Evolutionary conservation across 1,140 invertebrate genomes (phyloP), one percentile per base, ranked within the genome.

Genomic region (Ips nitidus): DNA sequence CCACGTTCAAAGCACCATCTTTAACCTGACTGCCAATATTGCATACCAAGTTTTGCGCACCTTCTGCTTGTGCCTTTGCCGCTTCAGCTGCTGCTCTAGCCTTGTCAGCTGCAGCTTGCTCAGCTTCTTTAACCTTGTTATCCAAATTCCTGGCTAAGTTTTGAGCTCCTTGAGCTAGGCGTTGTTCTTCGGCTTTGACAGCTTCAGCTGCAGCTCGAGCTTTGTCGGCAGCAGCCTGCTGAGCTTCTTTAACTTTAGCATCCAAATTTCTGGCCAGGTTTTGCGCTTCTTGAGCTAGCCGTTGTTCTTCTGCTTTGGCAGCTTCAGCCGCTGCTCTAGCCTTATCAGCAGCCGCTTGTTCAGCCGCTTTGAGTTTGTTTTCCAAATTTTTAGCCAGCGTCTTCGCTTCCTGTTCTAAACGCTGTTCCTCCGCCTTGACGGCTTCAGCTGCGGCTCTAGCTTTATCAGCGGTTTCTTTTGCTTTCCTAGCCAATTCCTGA

Each of bases 341-440:
- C 37, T 56, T 38, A 39, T 37, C 39, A 42, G 67, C 58, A 37
- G 56, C 59, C 41, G 62, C 58, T 60, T 64, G 53, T 53, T 70
- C 60, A 2, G 61, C n/a, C 43, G 69, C 65, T 50, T 70, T 60
- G 8, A 74, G n/a, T 41, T 73, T 73, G 36, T 66, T 58, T n/a
- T 72, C 22, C 38, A 56, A 7, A 4, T 56, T 56, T 22, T 37
- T 56, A 8, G 53, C 69, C n/a, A 66, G 43, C 38, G 56, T 69
- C 39, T 71, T 53, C 1, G 65, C 64, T 4, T 43, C 55, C 42
- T 65, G 41, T 41, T 43, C 47, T n/a, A 62, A 6, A 2, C 39
- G 45, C 22, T 61, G 45, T 45, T 62, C 45, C 7, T 62, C 59
- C 5, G 45, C 66, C 53, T 52, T 47, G 2, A 40, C 7, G 6